Percentiles rank a stretch among this genome's conserved stretches.
These are phyloP conservation scores for Theristicus caerulescens DNA, from an alignment of 2,113 vertebrate species.

Conservation along the genomic window DNA sequence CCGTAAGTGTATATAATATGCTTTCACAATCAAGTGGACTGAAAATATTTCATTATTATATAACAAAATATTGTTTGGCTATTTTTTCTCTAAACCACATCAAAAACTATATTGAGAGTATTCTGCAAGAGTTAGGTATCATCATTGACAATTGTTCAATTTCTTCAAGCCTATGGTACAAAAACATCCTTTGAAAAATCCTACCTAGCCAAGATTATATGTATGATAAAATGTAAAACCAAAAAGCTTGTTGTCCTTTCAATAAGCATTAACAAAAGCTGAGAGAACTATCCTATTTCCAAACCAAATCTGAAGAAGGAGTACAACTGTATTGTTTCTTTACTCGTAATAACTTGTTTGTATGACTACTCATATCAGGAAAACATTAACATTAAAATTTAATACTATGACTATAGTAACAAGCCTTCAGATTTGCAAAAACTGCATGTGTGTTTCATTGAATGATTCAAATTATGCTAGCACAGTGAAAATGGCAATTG, in stretches of 20 bases:
- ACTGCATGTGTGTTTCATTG: neutral
- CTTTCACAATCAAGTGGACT: neutral
- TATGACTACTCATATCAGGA: neutral
- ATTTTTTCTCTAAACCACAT: neutral
- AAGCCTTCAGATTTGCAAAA: neutral
- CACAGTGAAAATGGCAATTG: neutral
- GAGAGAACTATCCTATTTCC: neutral
- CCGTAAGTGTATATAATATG: neutral
- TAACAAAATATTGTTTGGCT: neutral
- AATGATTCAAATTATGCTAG: neutral
- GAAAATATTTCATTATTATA: neutral
- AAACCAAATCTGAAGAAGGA: neutral
- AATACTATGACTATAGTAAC: neutral
- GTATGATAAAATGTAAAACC: neutral
- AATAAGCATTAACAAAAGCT: neutral
- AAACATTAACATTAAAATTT: neutral
- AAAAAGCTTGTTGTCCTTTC: neutral
- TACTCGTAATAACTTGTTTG: neutral
- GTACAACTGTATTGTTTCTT: neutral
- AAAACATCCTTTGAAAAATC: neutral
- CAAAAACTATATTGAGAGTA: neutral
- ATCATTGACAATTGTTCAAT: neutral
- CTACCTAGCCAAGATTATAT: neutral
- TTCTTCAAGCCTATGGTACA: neutral
- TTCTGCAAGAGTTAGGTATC: neutral